A percentile compares a stretch with the other conserved stretches of the same genome.
phyloP scores from a whole-genome alignment of 2,797 vertebrate species.

The Megaceryle alcyon region DNA sequence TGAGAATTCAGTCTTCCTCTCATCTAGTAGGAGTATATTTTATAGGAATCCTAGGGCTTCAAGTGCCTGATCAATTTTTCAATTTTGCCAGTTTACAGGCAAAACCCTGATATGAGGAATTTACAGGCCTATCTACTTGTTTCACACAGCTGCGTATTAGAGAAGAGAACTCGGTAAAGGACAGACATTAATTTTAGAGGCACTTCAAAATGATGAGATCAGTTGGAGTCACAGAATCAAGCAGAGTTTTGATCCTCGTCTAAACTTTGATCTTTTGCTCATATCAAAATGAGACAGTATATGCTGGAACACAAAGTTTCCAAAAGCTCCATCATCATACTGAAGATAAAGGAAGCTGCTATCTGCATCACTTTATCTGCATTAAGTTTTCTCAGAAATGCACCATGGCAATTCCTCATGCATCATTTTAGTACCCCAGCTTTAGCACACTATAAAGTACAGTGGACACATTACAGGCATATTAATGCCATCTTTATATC shows the following conservation, averaged over 20 bases:
- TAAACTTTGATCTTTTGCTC: conserved; percentile 40
- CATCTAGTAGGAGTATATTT: background rate
- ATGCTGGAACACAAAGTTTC: background rate
- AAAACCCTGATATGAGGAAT: background rate
- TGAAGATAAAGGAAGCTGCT: background rate
- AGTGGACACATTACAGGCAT: background rate
- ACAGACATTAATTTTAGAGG: conserved; percentile 35
- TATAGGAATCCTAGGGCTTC: background rate
- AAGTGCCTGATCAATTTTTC: background rate
- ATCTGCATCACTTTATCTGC: background rate
- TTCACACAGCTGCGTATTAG: background rate
- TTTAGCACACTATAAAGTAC: background rate
- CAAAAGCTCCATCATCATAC: background rate
- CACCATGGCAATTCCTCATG: background rate
- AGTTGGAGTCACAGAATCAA: conserved; percentile 28
- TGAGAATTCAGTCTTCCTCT: background rate
- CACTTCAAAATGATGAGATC: conserved; percentile 38
- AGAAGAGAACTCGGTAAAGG: conserved; percentile 5
- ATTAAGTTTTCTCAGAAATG: background rate
- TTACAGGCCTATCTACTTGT: background rate
- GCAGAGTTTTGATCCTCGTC: background rate
- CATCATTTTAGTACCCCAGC: background rate
- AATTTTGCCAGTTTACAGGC: background rate
- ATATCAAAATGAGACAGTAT: background rate
- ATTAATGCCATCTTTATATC: background rate